Conservation (phyloP, 2,888 invertebrate genomes). For the Acanthosepion esculentum region DNA sequence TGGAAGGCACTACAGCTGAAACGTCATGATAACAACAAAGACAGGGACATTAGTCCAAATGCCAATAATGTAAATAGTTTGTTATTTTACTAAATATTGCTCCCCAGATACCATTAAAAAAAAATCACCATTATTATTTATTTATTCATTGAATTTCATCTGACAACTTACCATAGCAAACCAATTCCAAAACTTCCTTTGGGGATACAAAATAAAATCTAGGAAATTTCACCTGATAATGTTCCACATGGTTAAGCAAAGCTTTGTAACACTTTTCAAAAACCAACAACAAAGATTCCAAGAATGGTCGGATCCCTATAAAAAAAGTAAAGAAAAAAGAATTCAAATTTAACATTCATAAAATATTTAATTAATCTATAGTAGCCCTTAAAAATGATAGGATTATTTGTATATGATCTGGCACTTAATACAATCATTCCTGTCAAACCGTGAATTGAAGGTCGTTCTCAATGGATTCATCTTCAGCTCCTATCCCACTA, state of each 20-base stretch:
- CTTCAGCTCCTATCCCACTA: no score
- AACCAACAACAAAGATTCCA: slow-evolving; percentile 70
- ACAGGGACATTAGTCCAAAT: no score
- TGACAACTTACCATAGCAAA: slow-evolving; percentile 69
- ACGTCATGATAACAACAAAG: no score
- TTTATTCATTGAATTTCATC: background rate
- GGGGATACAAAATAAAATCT: slow-evolving; percentile 74
- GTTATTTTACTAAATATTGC: no score
- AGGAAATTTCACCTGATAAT: slow-evolving; percentile 70
- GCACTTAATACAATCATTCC: no score
- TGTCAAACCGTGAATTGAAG: no score
- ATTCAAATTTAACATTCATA: background rate
- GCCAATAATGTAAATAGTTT: no score
- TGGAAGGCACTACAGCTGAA: no score
- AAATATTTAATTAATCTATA: background rate
- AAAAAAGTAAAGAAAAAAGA: slow-evolving; percentile 49
- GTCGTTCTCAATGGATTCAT: no score
- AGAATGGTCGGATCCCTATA: slow-evolving; percentile 71
- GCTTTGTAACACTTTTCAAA: slow-evolving; percentile 70
- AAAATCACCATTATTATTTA: background rate
- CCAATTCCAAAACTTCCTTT: slow-evolving; percentile 73
- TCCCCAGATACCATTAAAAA: no score
- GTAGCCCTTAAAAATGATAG: no score
- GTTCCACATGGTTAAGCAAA: slow-evolving; percentile 69
- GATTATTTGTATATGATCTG: no score